Conservation (phyloP, 2,797 vertebrate genomes). For the Acestrorhynchus altus region DNA sequence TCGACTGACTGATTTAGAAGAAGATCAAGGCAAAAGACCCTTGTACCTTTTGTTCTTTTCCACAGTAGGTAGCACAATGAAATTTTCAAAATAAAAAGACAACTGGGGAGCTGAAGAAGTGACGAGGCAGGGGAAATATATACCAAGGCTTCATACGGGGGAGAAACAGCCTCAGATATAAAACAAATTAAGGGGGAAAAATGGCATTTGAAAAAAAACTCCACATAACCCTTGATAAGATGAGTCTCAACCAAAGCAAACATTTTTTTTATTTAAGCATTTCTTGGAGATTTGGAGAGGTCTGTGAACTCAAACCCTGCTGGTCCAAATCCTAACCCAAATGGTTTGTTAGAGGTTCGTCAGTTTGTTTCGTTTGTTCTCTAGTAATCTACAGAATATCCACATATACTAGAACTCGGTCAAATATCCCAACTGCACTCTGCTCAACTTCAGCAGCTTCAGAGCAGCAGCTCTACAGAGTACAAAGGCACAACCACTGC, state of each 20-base stretch:
- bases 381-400: too few relatives aligned
- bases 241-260: too few relatives aligned
- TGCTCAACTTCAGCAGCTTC: neutral
- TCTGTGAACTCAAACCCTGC: too few relatives aligned
- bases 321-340: too few relatives aligned
- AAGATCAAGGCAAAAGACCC: constrained; percentile 18
- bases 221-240: neutral
- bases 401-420: too few relatives aligned
- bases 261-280: too few relatives aligned
- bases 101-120: constrained; percentile 23
- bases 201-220: neutral
- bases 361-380: too few relatives aligned
- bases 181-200: neutral
- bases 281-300: too few relatives aligned
- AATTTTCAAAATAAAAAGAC: neutral
- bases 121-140: neutral
- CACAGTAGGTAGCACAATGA: neutral
- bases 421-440: neutral
- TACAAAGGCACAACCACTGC: constrained; percentile 28
- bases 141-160: neutral
- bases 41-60: constrained; percentile 10
- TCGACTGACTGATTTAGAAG: constrained; percentile 17
- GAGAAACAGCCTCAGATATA: neutral
- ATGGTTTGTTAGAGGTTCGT: too few relatives aligned
- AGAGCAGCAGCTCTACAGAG: neutral